A percentile compares a stretch with the other conserved stretches of the same genome.
These are phyloP conservation scores for Drosophila tristis DNA, from an alignment of 1,140 invertebrate species.

Conservation along the genomic window DNA sequence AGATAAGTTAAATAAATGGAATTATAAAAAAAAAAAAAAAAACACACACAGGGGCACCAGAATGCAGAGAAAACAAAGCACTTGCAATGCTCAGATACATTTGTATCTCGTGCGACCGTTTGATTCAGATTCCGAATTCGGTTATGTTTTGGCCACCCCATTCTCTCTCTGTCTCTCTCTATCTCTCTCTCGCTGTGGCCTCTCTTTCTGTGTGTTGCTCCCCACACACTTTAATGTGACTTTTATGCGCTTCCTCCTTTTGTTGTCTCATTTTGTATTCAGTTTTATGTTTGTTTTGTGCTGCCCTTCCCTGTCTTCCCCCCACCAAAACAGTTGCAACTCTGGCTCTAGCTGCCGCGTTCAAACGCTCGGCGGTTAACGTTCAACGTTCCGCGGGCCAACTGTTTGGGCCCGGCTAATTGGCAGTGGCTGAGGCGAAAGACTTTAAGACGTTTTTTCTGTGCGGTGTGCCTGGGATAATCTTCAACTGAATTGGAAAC, in stretches of 20 bases:
- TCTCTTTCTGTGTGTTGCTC: conserved; percentile 12
- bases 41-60: conserved; percentile 19
- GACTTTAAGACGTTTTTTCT: neutral
- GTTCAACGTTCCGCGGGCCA: conserved; percentile 1
- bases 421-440: conserved; percentile 27
- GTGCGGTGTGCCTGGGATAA: neutral
- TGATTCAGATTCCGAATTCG: conserved; percentile 38
- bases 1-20: too few species aligned
- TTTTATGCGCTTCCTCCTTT: conserved; percentile 74
- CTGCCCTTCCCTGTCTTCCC: conserved; percentile 32
- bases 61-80: conserved; percentile 44
- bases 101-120: conserved; percentile 56
- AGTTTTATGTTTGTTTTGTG: conserved; percentile 63
- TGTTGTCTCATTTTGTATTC: conserved; percentile 79
- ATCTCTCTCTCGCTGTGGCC: conserved; percentile 2
- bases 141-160: conserved; percentile 32
- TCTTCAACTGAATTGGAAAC: conserved; percentile 18
- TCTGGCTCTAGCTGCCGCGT: conserved; percentile 4
- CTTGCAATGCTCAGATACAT: conserved; percentile 50
- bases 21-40: too few species aligned
- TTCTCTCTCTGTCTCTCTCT: conserved; percentile 7
- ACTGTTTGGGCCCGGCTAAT: conserved; percentile 39
- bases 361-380: neutral
- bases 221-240: conserved; percentile 76
- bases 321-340: conserved; percentile 42